Percentiles rank a stretch among this genome's conserved stretches.
Conservation (phyloP, 2,113 vertebrate genomes). For the Syngnathus floridae region DNA sequence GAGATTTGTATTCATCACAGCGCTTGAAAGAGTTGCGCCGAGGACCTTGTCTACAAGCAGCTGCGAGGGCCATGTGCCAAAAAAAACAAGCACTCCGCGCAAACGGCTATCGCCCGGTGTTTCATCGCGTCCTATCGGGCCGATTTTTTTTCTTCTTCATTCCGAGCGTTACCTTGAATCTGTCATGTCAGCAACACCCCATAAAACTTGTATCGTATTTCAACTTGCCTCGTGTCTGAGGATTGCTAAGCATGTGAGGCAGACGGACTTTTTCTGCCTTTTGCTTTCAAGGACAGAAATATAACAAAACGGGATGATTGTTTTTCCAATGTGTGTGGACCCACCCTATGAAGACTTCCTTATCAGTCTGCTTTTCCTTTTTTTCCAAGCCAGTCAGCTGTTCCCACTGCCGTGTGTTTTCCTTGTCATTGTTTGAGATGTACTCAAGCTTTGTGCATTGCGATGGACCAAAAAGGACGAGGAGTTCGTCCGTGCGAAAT, state of each 20-base stretch:
- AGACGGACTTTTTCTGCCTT: too few species aligned
- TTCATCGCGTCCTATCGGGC: slow-evolving; percentile 40
- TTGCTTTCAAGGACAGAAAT: background rate
- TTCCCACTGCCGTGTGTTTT: slow-evolving; percentile 1
- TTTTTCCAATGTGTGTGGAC: background rate
- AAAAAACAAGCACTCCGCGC: slow-evolving; percentile 42
- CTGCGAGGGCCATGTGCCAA: slow-evolving; percentile 53
- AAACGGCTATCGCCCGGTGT: slow-evolving; percentile 13
- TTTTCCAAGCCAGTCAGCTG: background rate
- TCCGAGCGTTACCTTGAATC: slow-evolving; percentile 31
- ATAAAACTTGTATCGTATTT: background rate
- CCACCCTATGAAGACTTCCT: background rate
- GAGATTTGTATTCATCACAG: background rate
- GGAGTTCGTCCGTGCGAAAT: slow-evolving; percentile 30
- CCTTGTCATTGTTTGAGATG: background rate
- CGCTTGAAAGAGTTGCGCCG: background rate
- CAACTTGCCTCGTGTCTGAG: background rate
- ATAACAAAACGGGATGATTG: background rate
- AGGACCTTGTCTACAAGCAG: slow-evolving; percentile 41
- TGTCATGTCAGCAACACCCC: slow-evolving; percentile 10
- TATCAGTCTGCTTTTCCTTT: slow-evolving; percentile 3
- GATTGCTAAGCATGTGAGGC: background rate
- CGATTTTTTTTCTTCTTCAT: slow-evolving; percentile 13
- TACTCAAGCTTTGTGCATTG: background rate
- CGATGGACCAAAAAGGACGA: slow-evolving; percentile 23